Evolutionary conservation across 2,888 invertebrate genomes (phyloP).

Genomic region (Arctia plantaginis): DNA sequence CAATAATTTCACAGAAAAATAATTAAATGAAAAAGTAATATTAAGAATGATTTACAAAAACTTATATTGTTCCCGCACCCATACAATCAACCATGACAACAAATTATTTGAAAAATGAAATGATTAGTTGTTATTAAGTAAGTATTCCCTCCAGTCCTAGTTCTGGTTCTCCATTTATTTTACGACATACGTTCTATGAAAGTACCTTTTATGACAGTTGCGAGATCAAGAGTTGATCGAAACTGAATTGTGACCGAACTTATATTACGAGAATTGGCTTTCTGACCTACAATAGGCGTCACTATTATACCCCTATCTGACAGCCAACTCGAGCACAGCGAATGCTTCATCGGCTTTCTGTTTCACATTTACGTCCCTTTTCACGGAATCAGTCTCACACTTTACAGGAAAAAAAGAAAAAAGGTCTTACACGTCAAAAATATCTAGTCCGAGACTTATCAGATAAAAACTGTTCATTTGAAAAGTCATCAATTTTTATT

Average conservation of each 20-base stretch:
- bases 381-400: not conserved
- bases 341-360: too few relatives aligned
- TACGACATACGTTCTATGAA: too few relatives aligned
- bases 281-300: too few relatives aligned
- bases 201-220: too few relatives aligned
- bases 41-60: not conserved
- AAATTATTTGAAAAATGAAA: not conserved
- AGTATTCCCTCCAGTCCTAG: too few relatives aligned
- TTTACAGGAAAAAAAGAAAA: not conserved
- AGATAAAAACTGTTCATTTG: not conserved
- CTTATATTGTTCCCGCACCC: not conserved
- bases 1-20: not conserved
- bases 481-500: not conserved
- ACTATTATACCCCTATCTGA: too few relatives aligned
- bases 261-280: too few relatives aligned
- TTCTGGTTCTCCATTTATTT: too few relatives aligned
- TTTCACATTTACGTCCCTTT: too few relatives aligned
- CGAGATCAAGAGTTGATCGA: too few relatives aligned
- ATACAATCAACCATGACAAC: not conserved
- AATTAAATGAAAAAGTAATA: not conserved
- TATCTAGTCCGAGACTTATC: not conserved
- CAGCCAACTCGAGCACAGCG: too few relatives aligned
- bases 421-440: not conserved
- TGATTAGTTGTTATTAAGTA: not conserved
- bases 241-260: too few relatives aligned